A percentile compares a stretch with the other conserved stretches of the same genome.
These are phyloP conservation scores for Panthera uncia DNA, from an alignment of 2,113 vertebrate species.

Conservation along the genomic window DNA sequence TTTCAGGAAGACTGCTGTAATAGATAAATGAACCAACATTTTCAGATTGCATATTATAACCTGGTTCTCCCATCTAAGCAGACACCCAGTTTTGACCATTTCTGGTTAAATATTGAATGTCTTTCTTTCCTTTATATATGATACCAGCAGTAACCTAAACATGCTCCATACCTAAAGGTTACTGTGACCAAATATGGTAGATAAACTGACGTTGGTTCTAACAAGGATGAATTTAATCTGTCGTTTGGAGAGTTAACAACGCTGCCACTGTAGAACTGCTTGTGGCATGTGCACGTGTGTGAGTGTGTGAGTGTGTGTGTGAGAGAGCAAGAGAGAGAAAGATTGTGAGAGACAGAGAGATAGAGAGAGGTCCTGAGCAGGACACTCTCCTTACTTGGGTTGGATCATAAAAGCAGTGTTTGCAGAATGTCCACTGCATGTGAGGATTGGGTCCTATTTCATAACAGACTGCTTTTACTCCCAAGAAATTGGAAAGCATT, in stretches of 20 bases:
- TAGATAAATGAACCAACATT: not conserved
- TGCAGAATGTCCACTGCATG: not conserved
- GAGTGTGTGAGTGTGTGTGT: not conserved
- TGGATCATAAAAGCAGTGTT: not conserved
- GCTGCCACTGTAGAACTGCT: not conserved
- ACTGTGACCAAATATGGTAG: not conserved
- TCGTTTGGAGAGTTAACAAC: not conserved
- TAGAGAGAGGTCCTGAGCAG: not conserved
- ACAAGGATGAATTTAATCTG: not conserved
- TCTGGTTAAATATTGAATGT: slow-evolving; percentile 25
- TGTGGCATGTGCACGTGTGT: not conserved
- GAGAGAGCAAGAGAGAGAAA: not conserved
- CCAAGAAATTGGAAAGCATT: slow-evolving; percentile 56
- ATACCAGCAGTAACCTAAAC: not conserved
- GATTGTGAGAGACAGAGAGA: not conserved
- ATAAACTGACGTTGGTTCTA: not conserved
- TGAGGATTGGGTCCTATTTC: slow-evolving; percentile 26
- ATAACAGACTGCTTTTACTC: slow-evolving; percentile 55
- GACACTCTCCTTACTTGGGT: not conserved
- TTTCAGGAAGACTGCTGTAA: not conserved
- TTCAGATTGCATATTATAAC: not conserved
- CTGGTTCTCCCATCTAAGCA: not conserved
- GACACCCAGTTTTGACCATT: not conserved
- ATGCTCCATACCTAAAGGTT: not conserved
- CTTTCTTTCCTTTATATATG: slow-evolving; percentile 20